phyloP scores from a whole-genome alignment of 2,888 invertebrate genomes.

The Ectemnius cavifrons region DNA sequence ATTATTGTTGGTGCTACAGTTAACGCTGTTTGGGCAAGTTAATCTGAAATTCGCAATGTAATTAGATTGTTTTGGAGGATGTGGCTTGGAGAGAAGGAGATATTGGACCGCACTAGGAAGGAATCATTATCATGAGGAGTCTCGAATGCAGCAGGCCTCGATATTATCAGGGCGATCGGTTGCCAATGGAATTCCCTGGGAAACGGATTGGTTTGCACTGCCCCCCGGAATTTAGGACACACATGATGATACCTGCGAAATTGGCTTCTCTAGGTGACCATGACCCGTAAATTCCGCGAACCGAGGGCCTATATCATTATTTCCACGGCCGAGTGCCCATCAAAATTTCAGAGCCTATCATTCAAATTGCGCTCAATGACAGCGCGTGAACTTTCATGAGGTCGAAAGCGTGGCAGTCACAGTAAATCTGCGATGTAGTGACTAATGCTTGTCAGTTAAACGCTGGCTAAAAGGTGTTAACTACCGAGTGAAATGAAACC shows the following conservation, averaged over 20 bases:
- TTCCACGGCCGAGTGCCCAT: conserved; percentile 23
- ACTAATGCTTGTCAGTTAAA: no score
- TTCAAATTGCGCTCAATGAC: no score
- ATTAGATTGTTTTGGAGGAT: no score
- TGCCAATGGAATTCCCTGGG: conserved; percentile 48
- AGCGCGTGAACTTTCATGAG: background rate
- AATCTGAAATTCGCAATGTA: no score
- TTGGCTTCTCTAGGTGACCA: conserved; percentile 43
- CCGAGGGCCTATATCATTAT: conserved; percentile 40
- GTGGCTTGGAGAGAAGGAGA: conserved; percentile 14
- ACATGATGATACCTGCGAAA: conserved; percentile 58
- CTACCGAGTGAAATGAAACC: no score
- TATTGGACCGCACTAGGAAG: conserved; percentile 38
- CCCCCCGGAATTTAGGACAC: conserved; percentile 58
- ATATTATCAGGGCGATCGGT: conserved; percentile 43
- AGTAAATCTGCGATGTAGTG: no score
- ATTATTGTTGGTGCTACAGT: no score
- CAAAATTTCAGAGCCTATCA: conserved; percentile 5
- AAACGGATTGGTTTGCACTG: conserved; percentile 52
- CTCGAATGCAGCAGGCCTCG: conserved; percentile 32
- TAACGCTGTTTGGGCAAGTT: no score
- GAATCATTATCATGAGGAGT: conserved; percentile 46
- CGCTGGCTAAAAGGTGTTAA: no score
- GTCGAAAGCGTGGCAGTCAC: no score
- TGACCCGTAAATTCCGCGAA: conserved; percentile 44